phyloP scores from a whole-genome alignment of 2,113 vertebrate species.

The Quiscalus mexicanus region DNA sequence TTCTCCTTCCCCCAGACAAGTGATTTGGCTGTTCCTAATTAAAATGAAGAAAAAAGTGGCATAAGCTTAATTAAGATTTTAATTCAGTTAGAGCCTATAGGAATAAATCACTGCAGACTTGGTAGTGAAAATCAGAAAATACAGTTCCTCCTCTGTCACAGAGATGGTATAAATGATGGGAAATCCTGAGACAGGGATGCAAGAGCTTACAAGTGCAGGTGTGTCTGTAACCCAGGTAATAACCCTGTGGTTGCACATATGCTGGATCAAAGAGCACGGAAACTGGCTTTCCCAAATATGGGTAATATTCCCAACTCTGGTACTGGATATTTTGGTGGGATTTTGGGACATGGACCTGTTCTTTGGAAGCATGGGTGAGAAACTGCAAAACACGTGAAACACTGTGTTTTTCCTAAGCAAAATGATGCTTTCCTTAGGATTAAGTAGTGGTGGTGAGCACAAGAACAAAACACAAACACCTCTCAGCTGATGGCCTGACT shows the following conservation, averaged over 20 bases:
- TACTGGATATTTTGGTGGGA: not conserved
- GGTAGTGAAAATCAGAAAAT: slow-evolving; percentile 48
- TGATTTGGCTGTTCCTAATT: slow-evolving; percentile 36
- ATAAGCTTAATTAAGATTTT: slow-evolving; percentile 59
- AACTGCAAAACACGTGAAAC: not conserved
- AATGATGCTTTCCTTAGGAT: not conserved
- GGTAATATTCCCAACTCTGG: not conserved
- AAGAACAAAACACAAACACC: not conserved
- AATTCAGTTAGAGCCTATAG: slow-evolving; percentile 19
- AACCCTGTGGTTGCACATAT: not conserved
- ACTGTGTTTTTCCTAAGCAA: not conserved
- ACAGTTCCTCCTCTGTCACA: not conserved
- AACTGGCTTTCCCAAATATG: not conserved
- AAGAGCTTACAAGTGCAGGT: not conserved
- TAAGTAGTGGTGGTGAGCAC: not conserved
- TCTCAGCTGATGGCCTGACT: not conserved
- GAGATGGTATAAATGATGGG: not conserved
- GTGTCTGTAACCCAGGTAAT: not conserved
- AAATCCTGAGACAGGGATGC: not conserved
- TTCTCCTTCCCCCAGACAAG: slow-evolving; percentile 1
- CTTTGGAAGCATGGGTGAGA: not conserved
- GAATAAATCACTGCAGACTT: slow-evolving; percentile 44
- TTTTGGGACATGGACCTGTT: not conserved
- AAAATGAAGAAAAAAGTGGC: slow-evolving; percentile 28
- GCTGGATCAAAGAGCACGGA: not conserved